Base-by-base conservation (phyloP, 2,797 vertebrate genomes). In the Myotis vivesi region DNA sequence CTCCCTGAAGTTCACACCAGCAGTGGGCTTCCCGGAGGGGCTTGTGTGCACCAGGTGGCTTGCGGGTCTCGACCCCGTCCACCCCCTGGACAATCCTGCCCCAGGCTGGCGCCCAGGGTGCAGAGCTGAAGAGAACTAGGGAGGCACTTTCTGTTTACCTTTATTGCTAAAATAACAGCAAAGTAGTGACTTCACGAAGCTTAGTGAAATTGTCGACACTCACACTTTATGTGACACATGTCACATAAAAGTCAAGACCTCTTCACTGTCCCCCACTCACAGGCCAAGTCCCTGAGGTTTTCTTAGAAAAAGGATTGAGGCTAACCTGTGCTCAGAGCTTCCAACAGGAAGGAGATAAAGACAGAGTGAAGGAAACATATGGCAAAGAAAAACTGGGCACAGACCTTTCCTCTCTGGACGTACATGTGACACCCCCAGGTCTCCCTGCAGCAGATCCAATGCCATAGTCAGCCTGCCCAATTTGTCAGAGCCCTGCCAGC, bases 71-170 rank as follows among this genome's bases (percentile, higher is more conserved):
- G 15, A 68, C 57, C 20, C 25, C 92, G 98, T 97, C 98, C 98
- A 98, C 98, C 98, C 98, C 98, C 98, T 98, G 98, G 25, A 98
- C 98, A 97, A 98, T 98, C 97, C 97, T 94, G 98, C 99, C 98
- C 87, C 6, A 89, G 98, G 99, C 98, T 94, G 96, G 98, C 71
- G 98, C 98, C 98, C 95, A 92, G 96, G 98, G 99, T 98, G 92
- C 89, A 80, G 97, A 98, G 96, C 97, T 98, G 98, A 98, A 98
- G 98, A 95, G 98, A 98, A 98, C 98, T 97, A 95, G 97, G 95
- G 96, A 98, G 98, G 98, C 95, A 98, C 98, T 98, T 99, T 98
- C 98, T 99, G 98, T 99, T 99, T 99, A 99, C 99, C 99, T 99
- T 99, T 99, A 99, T 98, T 99, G 98, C 98, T 98, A 98, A 98